Conservation (phyloP, 35 echinoderm and acorn worm genomes). For the Heliocidaris tuberculata region DNA sequence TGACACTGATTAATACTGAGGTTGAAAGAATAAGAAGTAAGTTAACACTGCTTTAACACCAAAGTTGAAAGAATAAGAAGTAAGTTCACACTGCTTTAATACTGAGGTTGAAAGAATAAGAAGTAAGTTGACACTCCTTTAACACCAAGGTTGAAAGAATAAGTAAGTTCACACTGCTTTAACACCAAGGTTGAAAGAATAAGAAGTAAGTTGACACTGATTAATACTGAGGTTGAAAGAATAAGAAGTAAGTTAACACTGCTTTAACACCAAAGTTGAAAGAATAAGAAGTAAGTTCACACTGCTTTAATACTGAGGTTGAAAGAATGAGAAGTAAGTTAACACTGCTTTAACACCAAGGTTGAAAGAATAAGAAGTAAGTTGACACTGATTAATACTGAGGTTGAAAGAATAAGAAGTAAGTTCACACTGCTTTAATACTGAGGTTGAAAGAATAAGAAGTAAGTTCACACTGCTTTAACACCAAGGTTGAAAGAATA, state of each 20-base stretch:
- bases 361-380: conserved; percentile 85
- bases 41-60: too few relatives aligned
- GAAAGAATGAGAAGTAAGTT: conserved; percentile 80
- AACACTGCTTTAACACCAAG: conserved; percentile 66
- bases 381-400: too few relatives aligned
- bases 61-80: too few relatives aligned
- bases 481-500: conserved; percentile 84
- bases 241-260: conserved; percentile 74
- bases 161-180: conserved; percentile 42
- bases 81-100: not conserved
- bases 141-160: too few relatives aligned
- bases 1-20: too few relatives aligned
- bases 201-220: too few relatives aligned
- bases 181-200: too few relatives aligned
- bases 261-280: conserved; percentile 72
- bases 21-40: too few relatives aligned
- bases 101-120: too few relatives aligned
- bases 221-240: conserved; percentile 61
- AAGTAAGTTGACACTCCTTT: too few relatives aligned
- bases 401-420: conserved; percentile 87
- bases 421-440: conserved; percentile 56
- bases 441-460: conserved; percentile 81
- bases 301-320: conserved; percentile 70
- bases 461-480: conserved; percentile 60
- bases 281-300: conserved; percentile 74